These are phyloP conservation scores for Uromys caudimaculatus DNA, from an alignment of 2,797 vertebrate genomes.

Conservation along the genomic window DNA sequence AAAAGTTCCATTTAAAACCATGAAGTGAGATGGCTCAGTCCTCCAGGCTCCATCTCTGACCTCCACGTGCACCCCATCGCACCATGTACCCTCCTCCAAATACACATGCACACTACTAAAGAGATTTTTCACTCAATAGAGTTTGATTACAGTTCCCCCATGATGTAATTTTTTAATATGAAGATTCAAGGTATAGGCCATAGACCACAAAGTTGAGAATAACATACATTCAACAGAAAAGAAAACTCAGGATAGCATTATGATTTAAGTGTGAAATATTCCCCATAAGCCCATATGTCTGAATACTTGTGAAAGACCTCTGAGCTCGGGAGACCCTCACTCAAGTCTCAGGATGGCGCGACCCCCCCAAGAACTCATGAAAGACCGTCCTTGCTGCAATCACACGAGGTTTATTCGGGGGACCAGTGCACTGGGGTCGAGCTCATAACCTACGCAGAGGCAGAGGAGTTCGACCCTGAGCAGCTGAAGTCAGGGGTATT, in stretches of 20 bases:
- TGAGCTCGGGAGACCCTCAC: no score
- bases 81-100: no score
- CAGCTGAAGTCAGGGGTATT: no score
- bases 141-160: background rate
- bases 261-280: background rate
- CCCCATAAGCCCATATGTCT: background rate
- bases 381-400: no score
- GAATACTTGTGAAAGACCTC: no score
- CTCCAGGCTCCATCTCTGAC: background rate
- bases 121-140: background rate
- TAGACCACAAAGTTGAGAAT: background rate
- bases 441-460: no score
- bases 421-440: no score
- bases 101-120: background rate
- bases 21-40: background rate
- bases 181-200: background rate
- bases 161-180: background rate
- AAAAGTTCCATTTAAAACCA: slow-evolving; percentile 5
- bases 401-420: no score
- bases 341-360: no score
- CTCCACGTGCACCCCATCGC: background rate
- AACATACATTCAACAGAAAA: background rate
- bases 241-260: background rate
- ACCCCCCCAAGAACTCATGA: no score
- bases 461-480: no score